Evolutionary conservation across 92 coral and sea anemone species (phyloP).

Genomic region (Bergia sp.): DNA sequence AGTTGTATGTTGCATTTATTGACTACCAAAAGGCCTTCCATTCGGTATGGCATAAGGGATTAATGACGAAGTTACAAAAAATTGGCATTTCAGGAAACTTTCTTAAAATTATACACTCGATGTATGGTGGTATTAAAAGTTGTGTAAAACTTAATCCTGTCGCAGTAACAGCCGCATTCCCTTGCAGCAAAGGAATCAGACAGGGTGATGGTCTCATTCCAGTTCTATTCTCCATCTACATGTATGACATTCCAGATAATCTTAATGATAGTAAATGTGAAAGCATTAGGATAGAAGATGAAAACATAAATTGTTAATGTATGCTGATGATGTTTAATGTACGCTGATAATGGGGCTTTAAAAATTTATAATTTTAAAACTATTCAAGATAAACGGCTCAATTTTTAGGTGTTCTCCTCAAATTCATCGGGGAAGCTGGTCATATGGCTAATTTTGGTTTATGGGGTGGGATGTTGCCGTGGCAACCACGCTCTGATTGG

Average conservation of each 20-base stretch:
- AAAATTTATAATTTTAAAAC: not conserved
- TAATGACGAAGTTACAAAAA: not conserved
- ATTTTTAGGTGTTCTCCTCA: not conserved
- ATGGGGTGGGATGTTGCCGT: no score
- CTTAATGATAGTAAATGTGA: not conserved
- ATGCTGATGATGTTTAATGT: not conserved
- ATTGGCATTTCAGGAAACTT: not conserved
- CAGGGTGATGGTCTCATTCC: slow-evolving; percentile 8
- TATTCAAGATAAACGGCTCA: not conserved
- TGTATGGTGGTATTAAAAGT: not conserved
- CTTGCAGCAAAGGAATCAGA: slow-evolving; percentile 8
- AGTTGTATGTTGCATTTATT: not conserved
- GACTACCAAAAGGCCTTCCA: not conserved
- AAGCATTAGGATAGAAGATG: not conserved
- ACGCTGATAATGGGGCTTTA: no score
- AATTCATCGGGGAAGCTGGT: no score
- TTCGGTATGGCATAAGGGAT: not conserved
- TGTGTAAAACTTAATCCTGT: not conserved
- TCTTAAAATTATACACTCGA: not conserved
- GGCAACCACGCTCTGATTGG: no score
- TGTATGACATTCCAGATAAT: not conserved
- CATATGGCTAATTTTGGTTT: no score
- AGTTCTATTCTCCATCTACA: not conserved
- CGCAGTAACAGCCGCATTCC: not conserved
- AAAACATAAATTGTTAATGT: not conserved